phyloP scores from a whole-genome alignment of 2,797 vertebrate species.

The Spinus pinus region DNA sequence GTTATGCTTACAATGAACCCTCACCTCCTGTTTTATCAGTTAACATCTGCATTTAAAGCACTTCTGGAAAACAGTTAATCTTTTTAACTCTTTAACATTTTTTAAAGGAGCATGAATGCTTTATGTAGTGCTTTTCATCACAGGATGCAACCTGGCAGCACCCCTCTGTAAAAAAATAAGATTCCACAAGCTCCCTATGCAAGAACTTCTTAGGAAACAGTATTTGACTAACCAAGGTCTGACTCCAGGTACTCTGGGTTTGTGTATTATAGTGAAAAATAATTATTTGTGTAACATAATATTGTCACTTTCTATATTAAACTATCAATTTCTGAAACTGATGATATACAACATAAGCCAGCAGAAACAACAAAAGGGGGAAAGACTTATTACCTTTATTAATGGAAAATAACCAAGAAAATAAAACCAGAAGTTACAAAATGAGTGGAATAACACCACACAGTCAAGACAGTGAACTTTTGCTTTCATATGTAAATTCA shows the following conservation, averaged over 20 bases:
- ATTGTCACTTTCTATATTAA: background rate
- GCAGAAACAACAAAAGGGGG: background rate
- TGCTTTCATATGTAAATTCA: background rate
- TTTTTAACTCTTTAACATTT: background rate
- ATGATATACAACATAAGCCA: background rate
- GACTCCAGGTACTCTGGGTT: background rate
- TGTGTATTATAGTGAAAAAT: background rate
- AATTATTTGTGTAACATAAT: background rate
- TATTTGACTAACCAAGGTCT: background rate
- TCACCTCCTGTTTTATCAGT: background rate
- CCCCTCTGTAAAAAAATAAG: background rate
- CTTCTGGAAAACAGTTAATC: background rate
- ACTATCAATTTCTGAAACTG: background rate
- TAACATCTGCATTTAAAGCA: background rate
- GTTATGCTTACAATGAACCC: background rate
- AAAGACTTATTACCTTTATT: background rate
- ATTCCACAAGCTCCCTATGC: background rate
- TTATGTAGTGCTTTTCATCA: background rate
- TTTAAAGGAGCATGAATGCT: background rate
- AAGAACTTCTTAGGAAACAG: background rate
- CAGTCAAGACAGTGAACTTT: background rate
- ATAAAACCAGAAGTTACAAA: background rate
- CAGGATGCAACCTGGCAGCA: background rate
- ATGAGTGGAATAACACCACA: background rate
- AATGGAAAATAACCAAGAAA: background rate